These are phyloP conservation scores for Platyscapa corneri DNA, from an alignment of 1,140 invertebrate species.

Conservation along the genomic window DNA sequence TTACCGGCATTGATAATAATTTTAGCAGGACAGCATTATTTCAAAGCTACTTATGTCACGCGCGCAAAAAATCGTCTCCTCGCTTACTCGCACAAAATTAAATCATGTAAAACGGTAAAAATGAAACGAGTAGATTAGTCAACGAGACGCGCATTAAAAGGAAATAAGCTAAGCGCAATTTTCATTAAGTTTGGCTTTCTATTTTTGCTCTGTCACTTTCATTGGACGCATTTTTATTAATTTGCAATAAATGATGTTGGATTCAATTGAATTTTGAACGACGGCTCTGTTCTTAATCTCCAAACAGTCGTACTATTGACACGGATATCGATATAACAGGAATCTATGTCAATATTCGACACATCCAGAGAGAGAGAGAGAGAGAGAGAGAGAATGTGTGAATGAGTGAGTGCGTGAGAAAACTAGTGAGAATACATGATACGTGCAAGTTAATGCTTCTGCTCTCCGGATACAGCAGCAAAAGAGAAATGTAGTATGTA, in stretches of 20 bases:
- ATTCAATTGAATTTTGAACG: background rate
- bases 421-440: background rate
- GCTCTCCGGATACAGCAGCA: conserved; percentile 16
- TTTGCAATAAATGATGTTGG: background rate
- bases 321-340: background rate
- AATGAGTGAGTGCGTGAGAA: background rate
- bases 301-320: background rate
- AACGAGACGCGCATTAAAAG: background rate
- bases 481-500: conserved; percentile 21
- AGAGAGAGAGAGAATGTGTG: background rate
- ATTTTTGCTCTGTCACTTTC: too few relatives aligned
- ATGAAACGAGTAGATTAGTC: background rate
- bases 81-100: background rate
- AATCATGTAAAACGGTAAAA: too few relatives aligned
- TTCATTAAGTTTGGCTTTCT: too few relatives aligned
- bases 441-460: background rate
- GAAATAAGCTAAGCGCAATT: background rate
- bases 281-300: background rate
- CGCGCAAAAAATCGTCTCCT: background rate
- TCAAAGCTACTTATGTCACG: background rate
- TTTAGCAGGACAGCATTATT: background rate
- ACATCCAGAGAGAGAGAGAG: background rate
- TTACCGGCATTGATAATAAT: background rate
- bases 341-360: background rate
- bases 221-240: background rate